Percentiles rank a stretch among this genome's conserved stretches.
phyloP scores from a whole-genome alignment of 2,797 vertebrate genomes.

The Sebastes baramenuke region DNA sequence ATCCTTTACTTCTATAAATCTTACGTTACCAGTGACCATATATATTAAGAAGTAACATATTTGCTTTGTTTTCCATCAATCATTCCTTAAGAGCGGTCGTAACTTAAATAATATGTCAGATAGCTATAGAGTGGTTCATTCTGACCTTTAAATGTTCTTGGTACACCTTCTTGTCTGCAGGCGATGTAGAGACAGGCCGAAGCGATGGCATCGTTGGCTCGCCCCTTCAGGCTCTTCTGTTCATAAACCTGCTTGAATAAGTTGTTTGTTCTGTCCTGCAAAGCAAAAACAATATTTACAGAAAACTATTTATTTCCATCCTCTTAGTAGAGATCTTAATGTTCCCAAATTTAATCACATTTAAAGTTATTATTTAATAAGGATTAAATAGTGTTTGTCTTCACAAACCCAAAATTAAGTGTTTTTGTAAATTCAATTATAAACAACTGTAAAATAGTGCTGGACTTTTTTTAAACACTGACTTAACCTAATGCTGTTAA shows the following conservation, averaged over 20 bases:
- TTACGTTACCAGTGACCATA: not conserved
- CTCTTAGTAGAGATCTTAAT: not conserved
- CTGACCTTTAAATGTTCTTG: conserved; percentile 97
- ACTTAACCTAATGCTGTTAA: not conserved
- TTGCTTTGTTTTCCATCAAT: not conserved
- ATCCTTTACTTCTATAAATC: not conserved
- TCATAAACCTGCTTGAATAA: conserved; percentile 99
- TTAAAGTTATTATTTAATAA: not conserved
- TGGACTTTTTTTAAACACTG: not conserved
- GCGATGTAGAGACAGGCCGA: conserved; percentile 99
- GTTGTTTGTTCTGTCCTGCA: conserved; percentile 98
- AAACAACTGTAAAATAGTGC: not conserved
- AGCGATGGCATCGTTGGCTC: conserved; percentile 97
- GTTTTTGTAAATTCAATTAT: not conserved
- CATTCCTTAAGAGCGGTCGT: not conserved
- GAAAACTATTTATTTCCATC: not conserved
- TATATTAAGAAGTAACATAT: not conserved
- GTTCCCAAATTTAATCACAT: not conserved
- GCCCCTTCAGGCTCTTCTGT: conserved; percentile 98
- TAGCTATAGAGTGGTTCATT: accelerated
- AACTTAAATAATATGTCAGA: not conserved
- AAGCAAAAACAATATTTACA: not conserved
- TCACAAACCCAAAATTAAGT: not conserved
- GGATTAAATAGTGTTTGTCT: not conserved
- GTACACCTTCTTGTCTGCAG: conserved; percentile 98